A percentile compares a stretch with the other conserved stretches of the same genome.
Conservation (phyloP, 2,888 invertebrate genomes). For the Gryllus longicercus region DNA sequence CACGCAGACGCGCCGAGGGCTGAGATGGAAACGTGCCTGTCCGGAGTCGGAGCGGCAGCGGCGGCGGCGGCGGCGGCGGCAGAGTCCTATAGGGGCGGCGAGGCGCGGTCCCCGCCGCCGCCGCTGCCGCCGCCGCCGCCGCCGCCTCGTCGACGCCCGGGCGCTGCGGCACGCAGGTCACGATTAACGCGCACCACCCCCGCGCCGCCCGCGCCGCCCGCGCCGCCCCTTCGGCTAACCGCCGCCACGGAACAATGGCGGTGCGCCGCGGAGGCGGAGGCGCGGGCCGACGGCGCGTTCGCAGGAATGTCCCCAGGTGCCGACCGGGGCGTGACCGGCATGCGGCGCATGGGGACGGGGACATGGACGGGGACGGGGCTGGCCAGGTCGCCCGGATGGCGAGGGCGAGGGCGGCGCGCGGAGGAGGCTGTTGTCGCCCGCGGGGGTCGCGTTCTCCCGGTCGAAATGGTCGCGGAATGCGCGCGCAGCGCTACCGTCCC, state of each 20-base stretch:
- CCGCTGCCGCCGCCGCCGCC: too few species aligned
- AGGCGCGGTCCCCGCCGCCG: too few species aligned
- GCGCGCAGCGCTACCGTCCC: too few species aligned
- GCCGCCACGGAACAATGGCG: too few species aligned
- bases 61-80: too few species aligned
- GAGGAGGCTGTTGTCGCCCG: not conserved
- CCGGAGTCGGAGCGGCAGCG: too few species aligned
- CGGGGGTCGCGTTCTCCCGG: too few species aligned
- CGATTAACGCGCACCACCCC: conserved; percentile 1
- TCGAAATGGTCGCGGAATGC: too few species aligned
- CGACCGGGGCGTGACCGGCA: not conserved
- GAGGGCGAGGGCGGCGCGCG: not conserved
- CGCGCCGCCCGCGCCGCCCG: not conserved
- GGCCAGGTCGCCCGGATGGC: not conserved
- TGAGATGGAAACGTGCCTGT: too few species aligned
- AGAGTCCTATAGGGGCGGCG: too few species aligned
- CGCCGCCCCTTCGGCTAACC: not conserved
- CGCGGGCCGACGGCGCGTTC: not conserved
- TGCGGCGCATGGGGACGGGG: not conserved
- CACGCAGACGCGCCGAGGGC: too few species aligned
- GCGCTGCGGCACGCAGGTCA: not conserved
- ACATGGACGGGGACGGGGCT: not conserved
- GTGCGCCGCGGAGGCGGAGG: not conserved
- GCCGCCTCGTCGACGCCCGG: not conserved
- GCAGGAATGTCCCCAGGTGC: conserved; percentile 17